Evolutionary conservation across 1,140 invertebrate genomes (phyloP).

Genomic region (Drosophila repleta): DNA sequence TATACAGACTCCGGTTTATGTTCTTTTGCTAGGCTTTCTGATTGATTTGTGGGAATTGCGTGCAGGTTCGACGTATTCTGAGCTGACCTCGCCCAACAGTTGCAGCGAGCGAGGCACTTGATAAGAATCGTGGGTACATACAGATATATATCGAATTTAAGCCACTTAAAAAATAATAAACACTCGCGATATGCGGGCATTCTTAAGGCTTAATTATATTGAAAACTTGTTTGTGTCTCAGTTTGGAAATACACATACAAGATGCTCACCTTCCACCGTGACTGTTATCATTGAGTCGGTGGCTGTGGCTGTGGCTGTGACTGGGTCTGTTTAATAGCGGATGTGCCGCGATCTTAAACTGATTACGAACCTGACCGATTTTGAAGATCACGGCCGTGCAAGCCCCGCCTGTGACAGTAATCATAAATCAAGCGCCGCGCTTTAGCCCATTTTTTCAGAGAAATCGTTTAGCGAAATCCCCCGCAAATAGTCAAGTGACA

Average conservation of each 20-base stretch:
- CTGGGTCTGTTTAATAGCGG: constrained; percentile 41
- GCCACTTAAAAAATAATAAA: constrained; percentile 5
- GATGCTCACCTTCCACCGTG: constrained; percentile 65
- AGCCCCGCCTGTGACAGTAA: neutral
- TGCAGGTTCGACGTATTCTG: neutral
- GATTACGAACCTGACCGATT: constrained; percentile 51
- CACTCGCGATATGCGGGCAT: neutral
- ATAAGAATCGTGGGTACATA: constrained; percentile 1
- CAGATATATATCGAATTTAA: neutral
- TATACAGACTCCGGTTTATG: neutral
- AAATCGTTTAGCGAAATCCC: constrained; percentile 33
- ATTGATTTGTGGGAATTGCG: constrained; percentile 1
- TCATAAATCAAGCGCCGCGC: constrained; percentile 52
- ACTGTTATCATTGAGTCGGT: constrained; percentile 75
- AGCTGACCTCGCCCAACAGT: neutral
- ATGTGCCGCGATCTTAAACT: constrained; percentile 33
- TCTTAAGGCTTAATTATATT: constrained; percentile 16
- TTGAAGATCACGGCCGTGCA: constrained; percentile 58
- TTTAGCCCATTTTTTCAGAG: constrained; percentile 46
- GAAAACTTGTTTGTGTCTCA: constrained; percentile 54
- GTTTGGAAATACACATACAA: constrained; percentile 8
- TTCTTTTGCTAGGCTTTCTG: constrained; percentile 6
- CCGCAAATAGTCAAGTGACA: neutral
- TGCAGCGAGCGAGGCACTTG: neutral
- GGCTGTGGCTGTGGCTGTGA: too few relatives aligned